These are phyloP conservation scores for Tetanocera ferruginea DNA, from an alignment of 2,888 invertebrate genomes.

Conservation along the genomic window DNA sequence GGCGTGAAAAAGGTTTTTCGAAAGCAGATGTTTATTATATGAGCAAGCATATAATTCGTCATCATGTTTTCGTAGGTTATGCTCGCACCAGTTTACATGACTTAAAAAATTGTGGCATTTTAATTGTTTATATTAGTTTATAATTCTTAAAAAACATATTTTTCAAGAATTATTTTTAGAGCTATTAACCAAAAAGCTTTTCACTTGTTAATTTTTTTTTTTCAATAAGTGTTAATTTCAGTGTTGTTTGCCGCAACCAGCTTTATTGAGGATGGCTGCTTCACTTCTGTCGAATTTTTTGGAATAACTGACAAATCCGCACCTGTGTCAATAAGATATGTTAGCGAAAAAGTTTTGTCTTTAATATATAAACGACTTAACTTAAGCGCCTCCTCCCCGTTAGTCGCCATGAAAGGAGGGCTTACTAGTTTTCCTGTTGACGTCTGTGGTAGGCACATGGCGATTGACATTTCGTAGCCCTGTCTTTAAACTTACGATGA, in stretches of 20 bases:
- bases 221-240: slow-evolving; percentile 21
- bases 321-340: slow-evolving; percentile 33
- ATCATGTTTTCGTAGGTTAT: too few species aligned
- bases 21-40: too few species aligned
- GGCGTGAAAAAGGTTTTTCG: too few species aligned
- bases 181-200: not conserved
- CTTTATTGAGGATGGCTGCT: slow-evolving; percentile 1
- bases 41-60: too few species aligned
- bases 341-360: slow-evolving; percentile 6
- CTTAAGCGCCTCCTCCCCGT: not conserved
- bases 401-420: slow-evolving; percentile 23
- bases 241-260: slow-evolving; percentile 18
- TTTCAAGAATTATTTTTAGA: too few species aligned
- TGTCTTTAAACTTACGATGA: slow-evolving; percentile 26
- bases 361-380: slow-evolving; percentile 29
- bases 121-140: too few species aligned
- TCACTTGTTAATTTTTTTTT: slow-evolving; percentile 7
- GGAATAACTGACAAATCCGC: slow-evolving; percentile 29
- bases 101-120: too few species aligned
- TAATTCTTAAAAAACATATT: too few species aligned
- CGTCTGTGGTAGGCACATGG: slow-evolving; percentile 15
- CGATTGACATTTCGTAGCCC: slow-evolving; percentile 19
- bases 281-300: not conserved
- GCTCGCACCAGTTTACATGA: too few species aligned
- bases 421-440: slow-evolving; percentile 31